These are phyloP conservation scores for Lasioglossum lativentre DNA, from an alignment of 2,888 invertebrate species.

Conservation along the genomic window DNA sequence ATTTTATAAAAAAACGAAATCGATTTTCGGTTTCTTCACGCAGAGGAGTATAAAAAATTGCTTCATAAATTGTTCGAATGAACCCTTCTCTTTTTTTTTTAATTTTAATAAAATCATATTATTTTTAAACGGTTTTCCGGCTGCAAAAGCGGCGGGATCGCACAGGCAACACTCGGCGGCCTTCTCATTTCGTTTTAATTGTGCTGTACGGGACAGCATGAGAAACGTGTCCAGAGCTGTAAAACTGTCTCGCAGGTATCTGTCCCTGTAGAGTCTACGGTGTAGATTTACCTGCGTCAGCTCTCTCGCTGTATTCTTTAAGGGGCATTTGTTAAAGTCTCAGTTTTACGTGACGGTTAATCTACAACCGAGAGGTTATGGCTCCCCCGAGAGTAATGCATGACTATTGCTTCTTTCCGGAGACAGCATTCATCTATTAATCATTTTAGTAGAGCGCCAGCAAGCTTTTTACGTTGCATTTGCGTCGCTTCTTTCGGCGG, in stretches of 20 bases:
- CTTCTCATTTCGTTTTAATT: slow-evolving; percentile 12
- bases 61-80: background rate
- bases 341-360: slow-evolving; percentile 57
- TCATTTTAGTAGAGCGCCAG: slow-evolving; percentile 33
- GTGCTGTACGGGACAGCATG: background rate
- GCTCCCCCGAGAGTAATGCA: slow-evolving; percentile 44
- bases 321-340: slow-evolving; percentile 43
- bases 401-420: slow-evolving; percentile 30
- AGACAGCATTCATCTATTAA: slow-evolving; percentile 45
- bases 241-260: slow-evolving; percentile 30
- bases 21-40: too few relatives aligned
- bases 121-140: background rate
- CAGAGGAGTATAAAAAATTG: background rate
- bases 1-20: too few relatives aligned
- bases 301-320: slow-evolving; percentile 52
- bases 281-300: slow-evolving; percentile 25
- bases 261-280: background rate
- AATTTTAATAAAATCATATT: background rate
- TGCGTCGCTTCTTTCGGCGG: background rate
- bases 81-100: background rate
- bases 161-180: background rate
- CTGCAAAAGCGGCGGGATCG: background rate
- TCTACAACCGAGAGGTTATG: slow-evolving; percentile 37
- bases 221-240: background rate
- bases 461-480: background rate